Conservation (phyloP, 1,140 invertebrate species). For the Scaptomyza montana region DNA sequence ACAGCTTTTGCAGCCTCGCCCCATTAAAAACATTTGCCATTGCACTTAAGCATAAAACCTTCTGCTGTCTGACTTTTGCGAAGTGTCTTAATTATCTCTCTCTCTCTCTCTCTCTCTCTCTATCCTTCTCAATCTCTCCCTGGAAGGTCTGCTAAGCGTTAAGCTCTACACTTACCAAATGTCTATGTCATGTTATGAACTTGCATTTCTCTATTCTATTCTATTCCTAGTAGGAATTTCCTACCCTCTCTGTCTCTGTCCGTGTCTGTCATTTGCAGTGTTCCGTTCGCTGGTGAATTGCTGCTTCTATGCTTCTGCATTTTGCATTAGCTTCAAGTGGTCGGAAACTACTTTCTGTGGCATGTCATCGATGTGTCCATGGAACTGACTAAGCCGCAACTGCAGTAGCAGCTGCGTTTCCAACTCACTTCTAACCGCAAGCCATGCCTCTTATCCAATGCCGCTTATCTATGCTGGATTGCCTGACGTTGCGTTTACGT, state of each 20-base stretch:
- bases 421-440: neutral
- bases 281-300: conserved; percentile 3
- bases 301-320: conserved; percentile 46
- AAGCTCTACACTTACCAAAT: neutral
- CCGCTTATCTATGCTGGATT: neutral
- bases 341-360: conserved; percentile 29
- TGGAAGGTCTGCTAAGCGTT: neutral
- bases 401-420: neutral
- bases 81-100: too few relatives aligned
- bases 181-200: conserved; percentile 1
- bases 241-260: neutral
- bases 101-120: neutral
- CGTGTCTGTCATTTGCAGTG: neutral
- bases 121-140: too few relatives aligned
- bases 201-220: neutral
- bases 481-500: conserved; percentile 27
- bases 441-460: neutral
- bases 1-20: conserved; percentile 10
- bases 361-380: conserved; percentile 28
- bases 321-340: conserved; percentile 49
- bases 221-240: neutral
- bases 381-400: neutral
- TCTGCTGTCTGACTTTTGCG: neutral
- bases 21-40: too few relatives aligned
- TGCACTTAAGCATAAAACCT: conserved; percentile 26